Evolutionary conservation across 2,113 vertebrate species (phyloP).

Genomic region (Toxostoma redivivum): DNA sequence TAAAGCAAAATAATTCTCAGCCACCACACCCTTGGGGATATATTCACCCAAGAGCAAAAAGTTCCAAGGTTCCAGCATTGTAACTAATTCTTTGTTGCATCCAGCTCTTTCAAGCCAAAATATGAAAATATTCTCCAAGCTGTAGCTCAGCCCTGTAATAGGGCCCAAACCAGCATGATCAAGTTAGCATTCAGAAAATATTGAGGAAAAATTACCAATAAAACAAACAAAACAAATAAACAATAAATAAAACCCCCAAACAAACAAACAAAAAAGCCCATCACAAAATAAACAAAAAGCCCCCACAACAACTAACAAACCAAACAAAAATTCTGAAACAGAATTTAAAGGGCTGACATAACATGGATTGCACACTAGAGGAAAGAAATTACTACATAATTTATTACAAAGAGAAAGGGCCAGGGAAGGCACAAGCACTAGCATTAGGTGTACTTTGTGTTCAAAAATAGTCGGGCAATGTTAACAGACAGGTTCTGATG

Average conservation of each 20-base stretch:
- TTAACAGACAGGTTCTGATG: constrained; percentile 34
- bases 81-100: neutral
- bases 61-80: neutral
- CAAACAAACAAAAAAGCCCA: neutral
- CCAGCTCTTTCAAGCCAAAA: neutral
- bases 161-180: fast-evolving
- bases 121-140: neutral
- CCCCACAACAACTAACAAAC: neutral
- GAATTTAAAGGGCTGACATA: neutral
- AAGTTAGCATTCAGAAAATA: neutral
- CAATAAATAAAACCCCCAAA: neutral
- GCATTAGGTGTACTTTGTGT: neutral
- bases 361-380: neutral
- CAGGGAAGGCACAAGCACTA: neutral
- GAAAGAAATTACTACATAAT: neutral
- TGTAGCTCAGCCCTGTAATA: neutral
- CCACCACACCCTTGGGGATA: neutral
- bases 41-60: neutral
- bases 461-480: neutral
- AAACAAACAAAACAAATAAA: neutral
- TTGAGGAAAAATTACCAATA: neutral
- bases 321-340: neutral
- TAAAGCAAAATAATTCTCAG: neutral
- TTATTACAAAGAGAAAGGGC: neutral
- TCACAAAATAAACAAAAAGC: neutral